These are phyloP conservation scores for Bubalus kerabau DNA, from an alignment of 2,113 vertebrate species.

Conservation along the genomic window DNA sequence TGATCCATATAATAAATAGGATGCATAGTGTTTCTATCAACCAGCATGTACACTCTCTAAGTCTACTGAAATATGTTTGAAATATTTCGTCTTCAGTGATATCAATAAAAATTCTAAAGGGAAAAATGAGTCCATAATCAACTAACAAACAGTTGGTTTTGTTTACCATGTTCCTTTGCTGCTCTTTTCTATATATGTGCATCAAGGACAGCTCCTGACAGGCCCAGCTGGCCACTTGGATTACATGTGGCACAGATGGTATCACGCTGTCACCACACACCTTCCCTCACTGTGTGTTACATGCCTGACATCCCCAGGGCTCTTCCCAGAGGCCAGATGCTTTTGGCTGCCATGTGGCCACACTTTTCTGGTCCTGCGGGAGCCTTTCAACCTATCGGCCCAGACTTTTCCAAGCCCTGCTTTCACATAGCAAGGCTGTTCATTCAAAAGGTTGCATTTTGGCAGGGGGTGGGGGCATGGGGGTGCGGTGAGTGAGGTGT, in stretches of 20 bases:
- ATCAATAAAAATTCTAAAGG: background rate
- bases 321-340: background rate
- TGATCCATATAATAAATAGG: background rate
- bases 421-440: background rate
- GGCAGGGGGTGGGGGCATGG: rapidly evolving
- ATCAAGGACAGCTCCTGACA: background rate
- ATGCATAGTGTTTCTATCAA: background rate
- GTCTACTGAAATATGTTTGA: background rate
- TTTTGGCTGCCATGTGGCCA: background rate
- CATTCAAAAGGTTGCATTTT: background rate
- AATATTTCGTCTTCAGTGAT: background rate
- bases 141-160: background rate
- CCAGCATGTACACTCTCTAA: background rate
- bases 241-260: background rate
- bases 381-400: background rate
- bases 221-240: background rate
- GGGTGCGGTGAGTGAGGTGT: background rate
- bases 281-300: background rate
- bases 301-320: background rate
- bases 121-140: background rate
- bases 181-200: rapidly evolving
- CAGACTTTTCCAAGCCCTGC: background rate
- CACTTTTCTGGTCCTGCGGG: background rate
- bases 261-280: rapidly evolving
- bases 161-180: background rate